Percentiles rank a stretch among this genome's conserved stretches.
Conservation (phyloP, 2,888 invertebrate genomes). For the Melinopterus prodromus region DNA sequence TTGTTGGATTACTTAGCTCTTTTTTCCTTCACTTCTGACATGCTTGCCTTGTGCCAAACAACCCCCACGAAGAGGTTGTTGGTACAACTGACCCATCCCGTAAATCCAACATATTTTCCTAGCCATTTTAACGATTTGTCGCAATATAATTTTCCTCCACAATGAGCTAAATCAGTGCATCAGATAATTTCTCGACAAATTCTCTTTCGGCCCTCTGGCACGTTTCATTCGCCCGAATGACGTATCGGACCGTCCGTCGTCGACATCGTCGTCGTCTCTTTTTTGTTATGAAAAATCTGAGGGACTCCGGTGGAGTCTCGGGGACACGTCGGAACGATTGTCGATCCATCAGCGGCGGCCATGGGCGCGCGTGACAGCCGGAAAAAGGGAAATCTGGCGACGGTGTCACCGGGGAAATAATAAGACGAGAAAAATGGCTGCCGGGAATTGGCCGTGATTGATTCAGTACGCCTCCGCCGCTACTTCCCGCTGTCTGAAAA, state of each 20-base stretch:
- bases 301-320: conserved; percentile 29
- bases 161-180: not conserved
- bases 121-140: too few relatives aligned
- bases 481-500: not conserved
- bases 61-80: too few relatives aligned
- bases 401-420: conserved; percentile 57
- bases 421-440: conserved; percentile 56
- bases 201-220: not conserved
- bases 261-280: not conserved
- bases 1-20: too few relatives aligned
- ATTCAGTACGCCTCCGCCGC: conserved; percentile 46
- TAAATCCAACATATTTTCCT: too few relatives aligned
- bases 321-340: conserved; percentile 48
- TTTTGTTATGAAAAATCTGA: conserved; percentile 18
- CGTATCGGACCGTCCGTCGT: not conserved
- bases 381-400: conserved; percentile 55
- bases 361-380: conserved; percentile 52
- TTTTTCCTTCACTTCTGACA: too few relatives aligned
- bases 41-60: too few relatives aligned
- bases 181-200: not conserved
- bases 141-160: too few relatives aligned
- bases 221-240: not conserved
- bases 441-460: conserved; percentile 55
- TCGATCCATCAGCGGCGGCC: conserved; percentile 56
- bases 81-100: too few relatives aligned